Evolutionary conservation across 2,888 invertebrate genomes (phyloP).

Genomic region (Andrena haemorrhoa): DNA sequence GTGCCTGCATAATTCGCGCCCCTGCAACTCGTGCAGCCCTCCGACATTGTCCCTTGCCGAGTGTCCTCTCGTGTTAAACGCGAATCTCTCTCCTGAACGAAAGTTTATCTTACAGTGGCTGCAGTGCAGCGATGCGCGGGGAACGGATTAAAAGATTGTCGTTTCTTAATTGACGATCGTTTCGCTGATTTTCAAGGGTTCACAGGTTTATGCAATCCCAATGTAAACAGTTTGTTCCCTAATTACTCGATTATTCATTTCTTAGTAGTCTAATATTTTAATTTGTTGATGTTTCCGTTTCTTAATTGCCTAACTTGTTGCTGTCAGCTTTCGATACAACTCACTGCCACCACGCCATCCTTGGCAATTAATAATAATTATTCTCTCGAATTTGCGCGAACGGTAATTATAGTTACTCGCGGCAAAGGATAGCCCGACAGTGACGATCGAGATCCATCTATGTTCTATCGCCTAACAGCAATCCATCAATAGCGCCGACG

Average conservation of each 20-base stretch:
- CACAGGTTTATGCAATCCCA: too few relatives aligned
- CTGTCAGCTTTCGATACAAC: neutral
- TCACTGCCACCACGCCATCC: too few relatives aligned
- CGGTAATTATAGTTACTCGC: neutral
- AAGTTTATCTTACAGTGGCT: constrained; percentile 3
- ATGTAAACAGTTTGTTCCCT: too few relatives aligned
- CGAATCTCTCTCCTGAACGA: constrained; percentile 16
- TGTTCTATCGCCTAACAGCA: neutral
- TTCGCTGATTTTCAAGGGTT: too few relatives aligned
- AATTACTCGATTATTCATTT: too few relatives aligned
- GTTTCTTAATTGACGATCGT: neutral
- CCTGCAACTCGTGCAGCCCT: constrained; percentile 81
- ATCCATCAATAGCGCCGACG: constrained; percentile 39
- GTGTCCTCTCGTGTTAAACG: constrained; percentile 38
- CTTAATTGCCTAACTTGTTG: neutral
- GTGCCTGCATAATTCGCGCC: constrained; percentile 78
- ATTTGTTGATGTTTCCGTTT: too few relatives aligned
- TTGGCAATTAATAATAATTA: neutral
- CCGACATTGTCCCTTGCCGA: constrained; percentile 75
- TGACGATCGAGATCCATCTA: neutral
- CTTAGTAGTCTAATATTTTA: too few relatives aligned
- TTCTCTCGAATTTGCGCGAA: neutral
- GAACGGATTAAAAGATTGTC: too few relatives aligned
- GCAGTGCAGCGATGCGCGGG: too few relatives aligned
- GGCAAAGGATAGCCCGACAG: neutral